Percentiles rank a stretch among this genome's conserved stretches.
These are phyloP conservation scores for Calycopis cecrops DNA, from an alignment of 1,140 invertebrate species.

Conservation along the genomic window DNA sequence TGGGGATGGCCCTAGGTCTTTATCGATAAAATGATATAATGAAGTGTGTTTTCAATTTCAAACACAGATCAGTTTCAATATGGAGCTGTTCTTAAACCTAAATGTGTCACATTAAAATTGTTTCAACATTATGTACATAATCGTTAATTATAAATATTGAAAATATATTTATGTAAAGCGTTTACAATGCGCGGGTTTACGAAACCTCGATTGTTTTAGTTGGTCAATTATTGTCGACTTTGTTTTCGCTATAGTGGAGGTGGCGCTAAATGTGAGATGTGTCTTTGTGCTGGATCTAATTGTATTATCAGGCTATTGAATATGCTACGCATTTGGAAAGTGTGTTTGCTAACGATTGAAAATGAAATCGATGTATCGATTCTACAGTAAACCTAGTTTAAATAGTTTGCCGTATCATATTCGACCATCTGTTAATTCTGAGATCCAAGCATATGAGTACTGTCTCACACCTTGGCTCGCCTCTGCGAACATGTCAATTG, in stretches of 20 bases:
- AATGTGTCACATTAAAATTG: slow-evolving; percentile 29
- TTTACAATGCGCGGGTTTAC: slow-evolving; percentile 37
- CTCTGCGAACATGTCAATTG: slow-evolving; percentile 49
- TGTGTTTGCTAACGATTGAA: no score
- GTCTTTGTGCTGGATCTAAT: no score
- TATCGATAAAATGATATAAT: neutral
- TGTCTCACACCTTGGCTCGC: neutral
- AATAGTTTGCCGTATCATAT: no score
- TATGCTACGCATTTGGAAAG: no score
- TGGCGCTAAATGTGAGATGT: neutral
- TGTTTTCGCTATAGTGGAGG: neutral
- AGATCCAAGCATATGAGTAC: no score
- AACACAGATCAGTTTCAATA: slow-evolving; percentile 1
- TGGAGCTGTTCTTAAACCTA: slow-evolving; percentile 14
- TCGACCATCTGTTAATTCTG: no score
- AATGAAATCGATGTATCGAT: no score
- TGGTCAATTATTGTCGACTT: slow-evolving; percentile 63
- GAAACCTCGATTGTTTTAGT: slow-evolving; percentile 60
- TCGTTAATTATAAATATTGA: slow-evolving; percentile 54
- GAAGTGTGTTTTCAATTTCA: slow-evolving; percentile 5
- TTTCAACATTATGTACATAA: slow-evolving; percentile 45
- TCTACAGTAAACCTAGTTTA: no score
- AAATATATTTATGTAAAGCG: slow-evolving; percentile 28
- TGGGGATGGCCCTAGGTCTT: no score
- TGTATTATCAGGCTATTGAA: no score